Evolutionary conservation across 2,888 invertebrate species (phyloP).

Genomic region (Chelonus formosanus): DNA sequence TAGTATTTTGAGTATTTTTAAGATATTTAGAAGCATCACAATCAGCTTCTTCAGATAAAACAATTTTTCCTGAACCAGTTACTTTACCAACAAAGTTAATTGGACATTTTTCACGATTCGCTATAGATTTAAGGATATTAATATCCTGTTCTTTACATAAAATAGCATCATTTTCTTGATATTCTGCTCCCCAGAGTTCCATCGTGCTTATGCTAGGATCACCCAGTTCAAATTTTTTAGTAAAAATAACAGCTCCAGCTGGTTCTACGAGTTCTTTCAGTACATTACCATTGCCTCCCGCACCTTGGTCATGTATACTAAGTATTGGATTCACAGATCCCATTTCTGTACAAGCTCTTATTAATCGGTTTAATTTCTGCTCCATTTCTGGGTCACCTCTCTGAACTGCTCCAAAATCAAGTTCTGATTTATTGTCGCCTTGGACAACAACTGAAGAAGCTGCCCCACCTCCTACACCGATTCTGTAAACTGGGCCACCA

Average conservation of each 20-base stretch:
- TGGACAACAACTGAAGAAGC: constrained; percentile 95
- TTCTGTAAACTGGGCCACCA: constrained; percentile 96
- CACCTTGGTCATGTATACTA: constrained; percentile 98
- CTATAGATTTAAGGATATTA: constrained; percentile 74
- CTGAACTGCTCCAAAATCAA: constrained; percentile 98
- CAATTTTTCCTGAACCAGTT: constrained; percentile 83
- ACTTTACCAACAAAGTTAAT: constrained; percentile 93
- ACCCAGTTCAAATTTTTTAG: constrained; percentile 86
- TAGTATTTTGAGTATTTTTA: constrained; percentile 59
- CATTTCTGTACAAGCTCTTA: constrained; percentile 90
- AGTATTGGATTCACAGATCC: constrained; percentile 84
- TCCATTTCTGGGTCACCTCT: constrained; percentile 99
- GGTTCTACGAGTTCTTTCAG: constrained; percentile 96
- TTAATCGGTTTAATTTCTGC: constrained; percentile 93
- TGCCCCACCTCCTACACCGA: constrained; percentile 98
- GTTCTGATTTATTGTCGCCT: constrained; percentile 83
- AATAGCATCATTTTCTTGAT: constrained; percentile 94
- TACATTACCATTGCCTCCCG: constrained; percentile 97
- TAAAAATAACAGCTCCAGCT: constrained; percentile 89
- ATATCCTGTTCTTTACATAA: constrained; percentile 77
- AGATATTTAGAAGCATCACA: constrained; percentile 66
- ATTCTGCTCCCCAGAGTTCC: constrained; percentile 98
- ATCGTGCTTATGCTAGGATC: constrained; percentile 93
- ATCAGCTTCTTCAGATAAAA: constrained; percentile 71
- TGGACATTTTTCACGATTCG: constrained; percentile 89